Base-by-base conservation (phyloP, 2,797 vertebrate species). In the Acipenser transmontanus region DNA sequence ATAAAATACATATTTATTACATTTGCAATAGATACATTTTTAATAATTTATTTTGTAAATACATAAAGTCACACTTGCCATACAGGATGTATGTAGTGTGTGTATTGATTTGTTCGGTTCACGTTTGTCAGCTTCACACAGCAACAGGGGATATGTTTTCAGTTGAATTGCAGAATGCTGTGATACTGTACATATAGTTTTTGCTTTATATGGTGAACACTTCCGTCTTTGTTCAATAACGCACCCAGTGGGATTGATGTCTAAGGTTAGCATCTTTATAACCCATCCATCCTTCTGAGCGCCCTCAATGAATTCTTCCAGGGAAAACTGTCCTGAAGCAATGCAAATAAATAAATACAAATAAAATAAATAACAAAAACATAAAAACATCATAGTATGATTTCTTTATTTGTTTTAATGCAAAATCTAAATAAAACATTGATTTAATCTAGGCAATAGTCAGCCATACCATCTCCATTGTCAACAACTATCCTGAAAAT, bases 261-360 rank as follows among this genome's bases (percentile, higher is more conserved):
- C 83, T n/a, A 90, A 50, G 63, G 88, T 86, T 20, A 91, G 76
- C 61, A 85, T 71, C 64, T 87, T 66, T 78, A 83, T 81, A 7
- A 91, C 73, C 87, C 87, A 89, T 1, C 78, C 67, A 12, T 90
- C 86, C 70, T 78, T 86, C 71, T 86, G 79, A 2, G 85, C 84
- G 1, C 88, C 88, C 59, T 85, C 82, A 76, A 89, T 81, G 74
- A 89, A 88, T 70, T 89, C 87, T 0, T 82, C 72, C 61, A 91
- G 52, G 0, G 76, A 78, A 47, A 89, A 84, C 66, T 87, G 84
- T 74, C 87, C 88, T 89, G 80, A 7, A 60, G 60, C 48, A 13
- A 66, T 9, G 60, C 7, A 66, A 20, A 47, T 4, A 34, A 49
- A 8, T 2, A 61, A 8, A 1, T 47, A 6, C 47, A 54, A 50